Base-by-base conservation (phyloP, 2,888 invertebrate genomes). In the Ganaspis brasiliensis region DNA sequence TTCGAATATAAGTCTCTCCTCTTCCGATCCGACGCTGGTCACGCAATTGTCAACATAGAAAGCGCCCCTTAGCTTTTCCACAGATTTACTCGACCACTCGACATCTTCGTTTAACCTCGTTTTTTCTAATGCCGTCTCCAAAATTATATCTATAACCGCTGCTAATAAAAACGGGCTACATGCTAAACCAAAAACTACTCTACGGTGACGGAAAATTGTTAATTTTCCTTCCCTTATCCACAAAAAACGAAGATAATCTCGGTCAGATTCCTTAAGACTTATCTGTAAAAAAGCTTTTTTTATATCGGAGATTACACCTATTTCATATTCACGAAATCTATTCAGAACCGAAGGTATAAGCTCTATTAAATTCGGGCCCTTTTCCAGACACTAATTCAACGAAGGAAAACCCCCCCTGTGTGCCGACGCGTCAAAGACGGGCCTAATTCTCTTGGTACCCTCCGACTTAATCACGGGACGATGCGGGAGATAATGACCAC, bases 121-220 rank as follows among this genome's bases (percentile, higher is more conserved):
- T 31, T 31, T 31, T 31, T 59, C 35, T 35, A 9, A 9, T 2
- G 21, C n/a, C 8, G 26, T 26, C 6, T n/a, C 2, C 21, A 21
- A 31, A 31, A 31, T 31, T 31, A 31, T 31, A 31, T 31, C 24
- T 0, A 85, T 40, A 0, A 78, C 79, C 5, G 82, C 82, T 5
- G 74, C 82, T 19, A 83, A 75, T 4, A 82, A 67, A 72, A 81
- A 82, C 8, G 80, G 76, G 55, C 79, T 81, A 35, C 73, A 67
- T 0, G 72, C 63, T 9, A 83, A 75, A 76, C 84, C 85, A 70
- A 85, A 85, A 0, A 84, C 82, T 8, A 85, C 81, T 9, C 83
- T 55, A 19, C 37, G 67, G 74, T 84, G 84, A 1, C 81, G 74
- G 21, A 61, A 80, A 10, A 74, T 49, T 55, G 70, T 73, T 0